These are phyloP conservation scores for Muschampia plurimacula DNA, from an alignment of 2,888 invertebrate genomes.

Conservation along the genomic window DNA sequence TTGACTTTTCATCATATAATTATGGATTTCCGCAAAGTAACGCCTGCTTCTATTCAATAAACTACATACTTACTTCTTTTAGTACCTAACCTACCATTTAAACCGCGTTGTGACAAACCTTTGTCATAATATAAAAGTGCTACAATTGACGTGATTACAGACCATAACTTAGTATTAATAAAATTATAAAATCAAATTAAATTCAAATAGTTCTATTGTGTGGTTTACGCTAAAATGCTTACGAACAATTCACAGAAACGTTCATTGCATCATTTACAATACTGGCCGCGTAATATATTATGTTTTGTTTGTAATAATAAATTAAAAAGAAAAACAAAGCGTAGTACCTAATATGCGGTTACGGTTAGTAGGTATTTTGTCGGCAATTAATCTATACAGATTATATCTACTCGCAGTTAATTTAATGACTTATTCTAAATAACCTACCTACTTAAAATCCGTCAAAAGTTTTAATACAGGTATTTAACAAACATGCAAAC, in stretches of 20 bases:
- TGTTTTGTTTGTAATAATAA: not conserved
- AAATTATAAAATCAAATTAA: constrained; percentile 23
- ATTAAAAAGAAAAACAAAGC: too few relatives aligned
- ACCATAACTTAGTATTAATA: constrained; percentile 18
- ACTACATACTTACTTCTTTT: too few relatives aligned
- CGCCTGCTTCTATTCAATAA: too few relatives aligned
- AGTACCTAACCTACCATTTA: not conserved
- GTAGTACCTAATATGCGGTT: too few relatives aligned
- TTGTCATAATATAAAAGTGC: not conserved
- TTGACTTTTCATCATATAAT: too few relatives aligned
- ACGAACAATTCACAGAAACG: constrained; percentile 20
- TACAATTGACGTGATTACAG: not conserved
- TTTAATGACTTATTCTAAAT: too few relatives aligned
- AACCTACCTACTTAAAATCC: too few relatives aligned
- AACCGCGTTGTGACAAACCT: not conserved
- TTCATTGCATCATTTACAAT: constrained; percentile 21
- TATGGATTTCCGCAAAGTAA: too few relatives aligned
- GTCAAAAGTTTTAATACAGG: too few relatives aligned
- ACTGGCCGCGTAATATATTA: constrained; percentile 1
- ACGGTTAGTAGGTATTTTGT: too few relatives aligned
- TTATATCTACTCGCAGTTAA: too few relatives aligned
- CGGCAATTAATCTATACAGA: too few relatives aligned
- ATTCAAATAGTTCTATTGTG: constrained; percentile 9
- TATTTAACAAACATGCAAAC: not conserved
- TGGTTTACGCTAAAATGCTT: constrained; percentile 12